A percentile compares a stretch with the other conserved stretches of the same genome.
Conservation (phyloP, 2,113 vertebrate species). For the Trichechus manatus region DNA sequence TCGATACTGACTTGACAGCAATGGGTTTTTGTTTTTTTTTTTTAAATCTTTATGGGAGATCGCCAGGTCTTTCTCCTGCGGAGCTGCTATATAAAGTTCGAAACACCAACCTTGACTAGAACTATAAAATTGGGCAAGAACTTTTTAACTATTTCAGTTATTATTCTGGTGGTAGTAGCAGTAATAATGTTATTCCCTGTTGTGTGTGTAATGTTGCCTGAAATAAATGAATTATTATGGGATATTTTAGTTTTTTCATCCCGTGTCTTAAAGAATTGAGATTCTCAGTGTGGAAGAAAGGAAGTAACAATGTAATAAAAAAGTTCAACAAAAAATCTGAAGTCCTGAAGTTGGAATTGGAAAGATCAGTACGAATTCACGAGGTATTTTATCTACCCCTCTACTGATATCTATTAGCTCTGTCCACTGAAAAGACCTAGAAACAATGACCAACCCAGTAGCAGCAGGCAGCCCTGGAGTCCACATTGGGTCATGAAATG, state of each 20-base stretch:
- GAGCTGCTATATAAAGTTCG: not conserved
- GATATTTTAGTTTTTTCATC: not conserved
- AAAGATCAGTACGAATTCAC: constrained; percentile 8
- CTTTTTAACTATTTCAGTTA: not conserved
- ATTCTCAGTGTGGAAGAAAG: constrained; percentile 49
- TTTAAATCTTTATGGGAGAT: not conserved
- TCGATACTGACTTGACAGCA: too few relatives aligned
- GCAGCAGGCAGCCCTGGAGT: not conserved
- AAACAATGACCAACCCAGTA: not conserved
- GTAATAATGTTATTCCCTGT: not conserved
- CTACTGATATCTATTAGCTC: not conserved
- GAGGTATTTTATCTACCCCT: not conserved
- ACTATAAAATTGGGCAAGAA: not conserved
- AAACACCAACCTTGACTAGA: not conserved
- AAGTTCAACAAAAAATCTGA: constrained; percentile 7
- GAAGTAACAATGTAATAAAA: not conserved
- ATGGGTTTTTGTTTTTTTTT: too few relatives aligned
- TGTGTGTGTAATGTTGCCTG: constrained; percentile 29
- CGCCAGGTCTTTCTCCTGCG: not conserved
- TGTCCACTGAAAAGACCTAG: not conserved
- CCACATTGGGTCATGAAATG: not conserved
- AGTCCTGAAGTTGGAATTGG: constrained; percentile 22
- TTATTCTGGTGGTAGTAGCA: not conserved
- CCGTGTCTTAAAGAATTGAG: constrained; percentile 40
- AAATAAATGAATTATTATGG: constrained; percentile 50